Percentiles rank a stretch among this genome's conserved stretches.
These are phyloP conservation scores for Nomada ferruginata DNA, from an alignment of 2,888 invertebrate genomes.

Conservation along the genomic window DNA sequence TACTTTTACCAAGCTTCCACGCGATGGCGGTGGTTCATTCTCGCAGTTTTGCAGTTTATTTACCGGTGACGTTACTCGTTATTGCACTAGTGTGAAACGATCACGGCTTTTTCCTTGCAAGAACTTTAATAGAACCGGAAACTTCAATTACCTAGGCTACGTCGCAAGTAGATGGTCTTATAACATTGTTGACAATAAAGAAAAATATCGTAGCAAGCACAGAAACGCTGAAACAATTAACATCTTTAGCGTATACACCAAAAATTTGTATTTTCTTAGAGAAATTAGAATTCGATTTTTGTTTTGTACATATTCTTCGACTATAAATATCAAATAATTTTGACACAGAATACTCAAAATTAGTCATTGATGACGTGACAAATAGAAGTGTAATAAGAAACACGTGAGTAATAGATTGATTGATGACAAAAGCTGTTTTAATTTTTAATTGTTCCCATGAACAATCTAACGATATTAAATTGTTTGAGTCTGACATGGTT, in stretches of 20 bases:
- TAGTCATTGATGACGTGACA: too few species aligned
- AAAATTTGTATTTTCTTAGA: too few species aligned
- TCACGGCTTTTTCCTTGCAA: background rate
- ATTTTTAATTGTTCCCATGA: background rate
- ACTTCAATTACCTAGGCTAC: background rate
- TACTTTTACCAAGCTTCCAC: slow-evolving; percentile 52
- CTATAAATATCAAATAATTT: too few species aligned
- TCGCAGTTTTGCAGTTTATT: slow-evolving; percentile 43
- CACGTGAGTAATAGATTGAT: background rate
- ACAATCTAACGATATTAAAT: background rate
- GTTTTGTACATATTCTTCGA: too few species aligned
- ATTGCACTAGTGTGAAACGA: slow-evolving; percentile 7
- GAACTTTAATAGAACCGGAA: background rate
- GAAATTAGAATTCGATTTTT: background rate
- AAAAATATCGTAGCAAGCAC: background rate
- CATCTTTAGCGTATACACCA: too few species aligned
- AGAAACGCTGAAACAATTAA: background rate
- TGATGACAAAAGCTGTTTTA: background rate
- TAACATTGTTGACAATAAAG: background rate
- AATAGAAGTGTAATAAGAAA: too few species aligned
- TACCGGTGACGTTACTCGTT: slow-evolving; percentile 33
- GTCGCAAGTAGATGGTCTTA: background rate
- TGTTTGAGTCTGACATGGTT: background rate
- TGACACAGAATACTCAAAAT: too few species aligned
- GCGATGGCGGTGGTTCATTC: slow-evolving; percentile 32